Evolutionary conservation across 2,888 invertebrate genomes (phyloP).

Genomic region (Thera obeliscata): DNA sequence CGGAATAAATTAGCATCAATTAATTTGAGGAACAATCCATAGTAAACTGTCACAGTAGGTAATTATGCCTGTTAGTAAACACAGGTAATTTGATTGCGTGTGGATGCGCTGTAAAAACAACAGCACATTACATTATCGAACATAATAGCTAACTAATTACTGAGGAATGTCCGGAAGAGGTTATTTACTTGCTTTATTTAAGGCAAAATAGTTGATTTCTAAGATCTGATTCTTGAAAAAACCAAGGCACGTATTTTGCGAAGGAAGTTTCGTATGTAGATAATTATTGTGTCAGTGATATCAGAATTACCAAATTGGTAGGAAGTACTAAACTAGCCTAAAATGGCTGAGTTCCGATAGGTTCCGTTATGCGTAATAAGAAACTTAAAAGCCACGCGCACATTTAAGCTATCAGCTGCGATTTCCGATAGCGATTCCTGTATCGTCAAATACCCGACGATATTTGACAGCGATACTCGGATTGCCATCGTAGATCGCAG

Average conservation of each 20-base stretch:
- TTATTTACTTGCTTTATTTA: slow-evolving; percentile 1
- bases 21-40: slow-evolving; percentile 17
- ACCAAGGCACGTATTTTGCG: neutral
- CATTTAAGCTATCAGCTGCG: no score
- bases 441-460: no score
- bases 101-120: slow-evolving; percentile 21
- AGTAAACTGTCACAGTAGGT: slow-evolving; percentile 23
- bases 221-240: slow-evolving; percentile 20
- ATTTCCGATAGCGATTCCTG: no score
- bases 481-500: no score
- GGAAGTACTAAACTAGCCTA: no score
- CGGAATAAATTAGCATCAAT: slow-evolving; percentile 1
- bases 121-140: slow-evolving; percentile 26
- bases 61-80: slow-evolving; percentile 17
- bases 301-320: no score
- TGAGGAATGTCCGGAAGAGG: slow-evolving; percentile 29
- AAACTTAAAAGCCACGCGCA: no score
- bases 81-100: slow-evolving; percentile 16
- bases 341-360: no score
- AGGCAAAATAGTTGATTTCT: slow-evolving; percentile 29
- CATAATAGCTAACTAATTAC: slow-evolving; percentile 25
- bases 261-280: neutral
- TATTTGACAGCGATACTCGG: no score
- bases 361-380: no score
- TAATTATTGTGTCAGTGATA: neutral